A percentile compares a stretch with the other conserved stretches of the same genome.
These are phyloP conservation scores for Lepidotrigona ventralis DNA, from an alignment of 1,140 invertebrate genomes.

Conservation along the genomic window DNA sequence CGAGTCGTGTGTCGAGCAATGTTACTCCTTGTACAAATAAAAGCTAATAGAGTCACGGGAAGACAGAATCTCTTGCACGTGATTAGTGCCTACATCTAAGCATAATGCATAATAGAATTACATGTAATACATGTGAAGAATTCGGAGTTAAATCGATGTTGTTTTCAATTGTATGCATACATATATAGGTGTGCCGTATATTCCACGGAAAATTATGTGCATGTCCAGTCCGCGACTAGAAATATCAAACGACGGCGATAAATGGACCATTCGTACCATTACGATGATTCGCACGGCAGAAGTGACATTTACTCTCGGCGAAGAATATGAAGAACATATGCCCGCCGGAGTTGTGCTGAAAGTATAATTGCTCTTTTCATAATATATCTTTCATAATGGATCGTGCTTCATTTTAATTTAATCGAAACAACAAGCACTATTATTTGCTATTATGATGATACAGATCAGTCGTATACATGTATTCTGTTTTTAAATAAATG, in stretches of 20 bases:
- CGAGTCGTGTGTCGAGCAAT: not conserved
- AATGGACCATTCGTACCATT: conserved; percentile 81
- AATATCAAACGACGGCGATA: conserved; percentile 80
- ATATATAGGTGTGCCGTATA: conserved; percentile 79
- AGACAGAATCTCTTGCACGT: not conserved
- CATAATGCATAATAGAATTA: not conserved
- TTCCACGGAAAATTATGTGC: conserved; percentile 83
- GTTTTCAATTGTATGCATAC: not conserved
- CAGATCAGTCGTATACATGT: not conserved
- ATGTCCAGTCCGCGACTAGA: conserved; percentile 82
- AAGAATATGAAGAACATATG: conserved; percentile 75
- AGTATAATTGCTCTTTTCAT: conserved; percentile 59
- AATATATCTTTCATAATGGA: not conserved
- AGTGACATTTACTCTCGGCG: conserved; percentile 68
- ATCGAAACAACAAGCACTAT: not conserved
- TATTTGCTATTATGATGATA: not conserved
- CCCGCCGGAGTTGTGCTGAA: conserved; percentile 71
- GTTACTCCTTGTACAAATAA: no score
- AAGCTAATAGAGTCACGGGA: not conserved
- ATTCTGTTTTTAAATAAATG: no score
- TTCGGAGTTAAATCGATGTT: not conserved
- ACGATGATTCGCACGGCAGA: conserved; percentile 75
- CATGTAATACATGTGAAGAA: not conserved
- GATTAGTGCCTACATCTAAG: no score
- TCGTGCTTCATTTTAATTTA: no score